phyloP scores from a whole-genome alignment of 2,797 vertebrate genomes.

The Pseudocheirus occidentalis region DNA sequence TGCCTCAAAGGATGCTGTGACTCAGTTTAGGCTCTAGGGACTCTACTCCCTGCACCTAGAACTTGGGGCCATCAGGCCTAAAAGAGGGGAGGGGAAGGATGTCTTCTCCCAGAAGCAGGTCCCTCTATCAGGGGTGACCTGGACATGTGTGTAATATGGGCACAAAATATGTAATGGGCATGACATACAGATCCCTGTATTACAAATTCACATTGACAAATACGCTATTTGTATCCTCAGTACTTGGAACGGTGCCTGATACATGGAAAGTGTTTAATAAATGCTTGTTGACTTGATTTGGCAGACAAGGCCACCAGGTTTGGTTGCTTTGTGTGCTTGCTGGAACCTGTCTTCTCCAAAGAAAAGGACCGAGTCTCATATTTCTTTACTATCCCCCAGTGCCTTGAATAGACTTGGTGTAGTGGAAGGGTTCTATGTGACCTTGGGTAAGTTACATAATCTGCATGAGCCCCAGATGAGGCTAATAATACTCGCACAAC shows the following conservation, averaged over 20 bases:
- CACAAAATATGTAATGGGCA: too few relatives aligned
- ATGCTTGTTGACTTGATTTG: too few relatives aligned
- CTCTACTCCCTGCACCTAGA: neutral
- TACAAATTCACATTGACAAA: neutral
- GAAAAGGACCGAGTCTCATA: too few relatives aligned
- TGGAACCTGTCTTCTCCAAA: too few relatives aligned
- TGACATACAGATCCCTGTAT: neutral
- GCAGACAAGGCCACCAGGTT: too few relatives aligned
- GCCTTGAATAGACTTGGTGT: neutral
- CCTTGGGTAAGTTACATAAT: neutral
- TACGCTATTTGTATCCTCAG: neutral
- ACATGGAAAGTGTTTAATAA: too few relatives aligned
- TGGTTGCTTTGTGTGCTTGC: too few relatives aligned
- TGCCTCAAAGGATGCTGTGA: neutral
- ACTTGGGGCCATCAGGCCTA: neutral
- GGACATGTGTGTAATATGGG: too few relatives aligned
- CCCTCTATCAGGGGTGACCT: neutral
- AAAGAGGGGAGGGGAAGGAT: neutral
- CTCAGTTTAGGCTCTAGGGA: neutral
- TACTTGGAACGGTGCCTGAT: too few relatives aligned
- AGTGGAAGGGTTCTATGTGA: neutral
- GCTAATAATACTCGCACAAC: neutral
- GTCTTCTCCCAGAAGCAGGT: neutral
- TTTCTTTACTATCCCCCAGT: too few relatives aligned
- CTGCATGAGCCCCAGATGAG: neutral